These are phyloP conservation scores for Xestoiulus laeticollis DNA, from an alignment of 2,888 invertebrate species.

Conservation along the genomic window DNA sequence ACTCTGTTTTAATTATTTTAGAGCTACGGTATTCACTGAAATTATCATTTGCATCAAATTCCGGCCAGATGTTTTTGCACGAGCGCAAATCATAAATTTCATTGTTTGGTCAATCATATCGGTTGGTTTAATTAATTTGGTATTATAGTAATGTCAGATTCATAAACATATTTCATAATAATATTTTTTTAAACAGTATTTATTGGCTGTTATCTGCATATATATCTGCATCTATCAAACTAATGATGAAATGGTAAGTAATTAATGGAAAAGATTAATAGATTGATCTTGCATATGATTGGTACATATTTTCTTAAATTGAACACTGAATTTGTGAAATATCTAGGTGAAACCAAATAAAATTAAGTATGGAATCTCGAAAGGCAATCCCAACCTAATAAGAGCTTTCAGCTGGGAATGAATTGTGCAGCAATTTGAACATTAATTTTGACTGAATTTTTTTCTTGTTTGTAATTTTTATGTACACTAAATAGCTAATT, in stretches of 20 bases:
- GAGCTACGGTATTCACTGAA: background rate
- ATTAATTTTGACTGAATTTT: too few relatives aligned
- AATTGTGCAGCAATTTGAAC: background rate
- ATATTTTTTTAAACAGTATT: background rate
- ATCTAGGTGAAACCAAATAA: background rate
- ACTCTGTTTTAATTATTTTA: background rate
- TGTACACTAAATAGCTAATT: too few relatives aligned
- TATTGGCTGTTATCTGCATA: slow-evolving; percentile 7
- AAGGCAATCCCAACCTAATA: background rate
- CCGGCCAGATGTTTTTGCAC: background rate
- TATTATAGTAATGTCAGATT: background rate
- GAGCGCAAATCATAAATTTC: background rate
- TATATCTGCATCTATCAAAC: background rate
- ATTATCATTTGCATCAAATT: background rate
- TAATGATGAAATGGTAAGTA: background rate
- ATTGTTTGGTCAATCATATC: background rate
- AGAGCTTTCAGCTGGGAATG: background rate
- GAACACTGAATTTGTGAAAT: background rate
- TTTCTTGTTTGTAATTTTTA: too few relatives aligned
- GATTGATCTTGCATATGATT: background rate
- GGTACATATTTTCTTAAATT: background rate
- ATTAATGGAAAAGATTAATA: background rate
- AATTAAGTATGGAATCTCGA: background rate
- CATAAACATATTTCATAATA: background rate
- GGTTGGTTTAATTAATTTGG: background rate